Conservation (phyloP, 2,113 vertebrate species). For the Thamnaconus septentrionalis region DNA sequence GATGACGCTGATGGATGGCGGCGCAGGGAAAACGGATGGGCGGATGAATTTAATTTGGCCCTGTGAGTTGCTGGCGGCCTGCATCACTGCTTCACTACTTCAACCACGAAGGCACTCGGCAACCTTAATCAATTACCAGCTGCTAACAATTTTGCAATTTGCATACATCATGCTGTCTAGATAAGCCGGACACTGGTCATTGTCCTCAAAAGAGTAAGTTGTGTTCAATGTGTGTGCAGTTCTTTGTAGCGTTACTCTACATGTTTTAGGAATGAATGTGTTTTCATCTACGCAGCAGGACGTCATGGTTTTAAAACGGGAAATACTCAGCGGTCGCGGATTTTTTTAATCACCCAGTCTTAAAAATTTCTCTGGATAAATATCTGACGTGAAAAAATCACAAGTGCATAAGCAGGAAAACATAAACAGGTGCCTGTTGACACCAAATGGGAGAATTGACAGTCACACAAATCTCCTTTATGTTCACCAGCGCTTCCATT, state of each 20-base stretch:
- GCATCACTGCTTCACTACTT: constrained; percentile 34
- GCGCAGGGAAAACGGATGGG: constrained; percentile 56
- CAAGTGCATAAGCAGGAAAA: constrained; percentile 51
- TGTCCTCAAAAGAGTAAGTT: too few relatives aligned
- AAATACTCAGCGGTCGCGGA: too few relatives aligned
- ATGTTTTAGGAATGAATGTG: too few relatives aligned
- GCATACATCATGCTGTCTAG: constrained; percentile 61
- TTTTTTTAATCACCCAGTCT: too few relatives aligned
- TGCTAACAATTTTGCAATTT: constrained; percentile 70
- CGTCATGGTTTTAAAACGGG: too few relatives aligned
- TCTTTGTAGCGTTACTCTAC: too few relatives aligned
- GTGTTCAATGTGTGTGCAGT: too few relatives aligned
- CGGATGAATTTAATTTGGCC: constrained; percentile 75
- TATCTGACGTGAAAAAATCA: constrained; percentile 56
- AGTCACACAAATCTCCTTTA: constrained; percentile 69
- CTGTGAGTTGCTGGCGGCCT: constrained; percentile 20
- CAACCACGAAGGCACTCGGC: constrained; percentile 47
- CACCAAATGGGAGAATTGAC: constrained; percentile 74
- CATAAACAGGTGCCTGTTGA: constrained; percentile 59
- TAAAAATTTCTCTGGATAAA: constrained; percentile 31
- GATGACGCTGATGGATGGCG: constrained; percentile 73
- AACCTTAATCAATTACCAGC: constrained; percentile 74
- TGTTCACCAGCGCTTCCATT: constrained; percentile 59
- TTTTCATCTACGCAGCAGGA: too few relatives aligned
- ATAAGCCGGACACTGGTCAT: too few relatives aligned